Base-by-base conservation (phyloP, 2,888 invertebrate genomes). In the Tethea ocularis region DNA sequence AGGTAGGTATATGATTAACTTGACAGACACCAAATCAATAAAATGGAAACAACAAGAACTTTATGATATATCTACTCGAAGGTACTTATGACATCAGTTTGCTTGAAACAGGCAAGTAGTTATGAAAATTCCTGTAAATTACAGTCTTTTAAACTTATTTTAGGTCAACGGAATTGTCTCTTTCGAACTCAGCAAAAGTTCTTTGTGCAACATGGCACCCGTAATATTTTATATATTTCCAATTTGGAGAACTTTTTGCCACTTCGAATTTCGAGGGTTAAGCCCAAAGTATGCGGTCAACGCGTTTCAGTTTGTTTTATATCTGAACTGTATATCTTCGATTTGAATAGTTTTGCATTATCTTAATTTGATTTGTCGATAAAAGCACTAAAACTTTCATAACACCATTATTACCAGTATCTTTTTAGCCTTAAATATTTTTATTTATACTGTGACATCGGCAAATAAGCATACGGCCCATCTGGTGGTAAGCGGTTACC, bases 101-200 rank as follows among this genome's bases (percentile, higher is more conserved):
- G 20, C 10, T 46, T 5, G 20, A 46, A 46, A 20, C 20, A 46
- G 46, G 26, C 20, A 46, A 20, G 26, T 52, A 60, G 68, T 71
- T 68, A 68, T 70, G 71, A 60, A 60, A 70, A 69, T 70, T 69
- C 61, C 52, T 52, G 56, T 41, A 71, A 71, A 69, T 69, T 69
- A 69, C 68, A 68, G 71, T 71, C 68, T 66, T 68, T 56, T 63
- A 58, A 69, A 69, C 66, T 66, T 69, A 56, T 59, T 59, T 62
- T 58, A 68, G 71, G 68, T 62, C 58, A 68, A 62, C 64, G 66
- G 59, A 70, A 66, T 62, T 68, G 69, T 71, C 68, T 66, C 69
- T 63, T 65, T 57, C 55, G 60, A 61, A 70, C 57, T 68, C 64
- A 53, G 55, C 66, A 57, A 51, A 71, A 71, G 62, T 69, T 69